A percentile compares a stretch with the other conserved stretches of the same genome.
phyloP scores from a whole-genome alignment of 2,113 vertebrate genomes.

The Gambusia affinis region DNA sequence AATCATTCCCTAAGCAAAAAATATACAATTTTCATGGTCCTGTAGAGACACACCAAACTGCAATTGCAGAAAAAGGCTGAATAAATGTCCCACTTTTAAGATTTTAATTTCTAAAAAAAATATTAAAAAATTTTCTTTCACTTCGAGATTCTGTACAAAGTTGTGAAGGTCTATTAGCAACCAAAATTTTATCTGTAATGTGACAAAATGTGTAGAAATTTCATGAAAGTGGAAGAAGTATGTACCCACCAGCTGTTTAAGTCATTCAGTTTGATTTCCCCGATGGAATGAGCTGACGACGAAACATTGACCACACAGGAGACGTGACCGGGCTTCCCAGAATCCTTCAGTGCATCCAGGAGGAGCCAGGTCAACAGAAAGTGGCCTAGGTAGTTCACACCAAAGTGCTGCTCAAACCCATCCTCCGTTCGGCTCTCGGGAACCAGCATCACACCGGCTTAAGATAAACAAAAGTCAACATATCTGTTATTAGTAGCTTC shows the following conservation, averaged over 20 bases:
- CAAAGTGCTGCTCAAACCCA: constrained; percentile 89
- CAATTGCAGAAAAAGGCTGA: no score
- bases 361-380: constrained; percentile 90
- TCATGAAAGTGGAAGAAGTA: not conserved
- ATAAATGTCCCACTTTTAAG: no score
- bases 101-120: not conserved
- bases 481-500: not conserved
- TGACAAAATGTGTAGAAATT: not conserved
- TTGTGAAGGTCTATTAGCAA: not conserved
- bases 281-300: constrained; percentile 87
- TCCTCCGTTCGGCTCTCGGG: constrained; percentile 84
- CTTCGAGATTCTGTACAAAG: not conserved
- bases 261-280: constrained; percentile 80
- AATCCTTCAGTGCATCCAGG: constrained; percentile 81
- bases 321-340: constrained; percentile 72
- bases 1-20: no score
- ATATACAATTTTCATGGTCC: no score
- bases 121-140: not conserved
- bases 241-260: constrained; percentile 83
- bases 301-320: constrained; percentile 86
- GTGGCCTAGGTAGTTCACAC: constrained; percentile 90
- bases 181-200: not conserved
- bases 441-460: constrained; percentile 91
- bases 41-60: no score
- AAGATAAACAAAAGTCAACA: constrained; percentile 16